Evolutionary conservation across 2,797 vertebrate species (phyloP).

Genomic region (Xiphorhynchus erythropygius): DNA sequence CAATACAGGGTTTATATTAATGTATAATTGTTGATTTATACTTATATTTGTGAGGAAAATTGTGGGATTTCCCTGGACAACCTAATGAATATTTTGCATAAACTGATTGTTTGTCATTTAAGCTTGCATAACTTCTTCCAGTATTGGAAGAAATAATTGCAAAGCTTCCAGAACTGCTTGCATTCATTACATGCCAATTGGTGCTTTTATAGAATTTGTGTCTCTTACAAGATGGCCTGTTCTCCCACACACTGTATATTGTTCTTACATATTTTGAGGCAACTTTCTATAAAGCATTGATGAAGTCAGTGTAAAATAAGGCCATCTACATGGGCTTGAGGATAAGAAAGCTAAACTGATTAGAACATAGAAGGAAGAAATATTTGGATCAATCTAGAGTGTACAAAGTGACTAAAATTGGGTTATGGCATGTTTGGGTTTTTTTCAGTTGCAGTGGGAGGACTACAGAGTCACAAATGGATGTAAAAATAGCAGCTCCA

Average conservation of each 20-base stretch:
- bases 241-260: background rate
- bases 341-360: background rate
- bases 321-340: background rate
- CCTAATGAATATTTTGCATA: background rate
- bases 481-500: background rate
- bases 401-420: background rate
- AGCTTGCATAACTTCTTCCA: background rate
- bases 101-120: background rate
- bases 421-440: background rate
- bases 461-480: background rate
- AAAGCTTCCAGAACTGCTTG: background rate
- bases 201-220: background rate
- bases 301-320: background rate
- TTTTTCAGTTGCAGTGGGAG: background rate
- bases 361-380: background rate
- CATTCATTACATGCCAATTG: background rate
- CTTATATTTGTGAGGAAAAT: conserved; percentile 6
- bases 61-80: background rate
- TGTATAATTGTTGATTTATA: conserved; percentile 3
- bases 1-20: background rate
- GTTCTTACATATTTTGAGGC: background rate
- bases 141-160: background rate
- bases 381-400: background rate
- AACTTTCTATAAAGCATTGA: background rate
- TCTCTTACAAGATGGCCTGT: background rate